Conservation (phyloP, 2,113 vertebrate genomes). For the Bos indicus region DNA sequence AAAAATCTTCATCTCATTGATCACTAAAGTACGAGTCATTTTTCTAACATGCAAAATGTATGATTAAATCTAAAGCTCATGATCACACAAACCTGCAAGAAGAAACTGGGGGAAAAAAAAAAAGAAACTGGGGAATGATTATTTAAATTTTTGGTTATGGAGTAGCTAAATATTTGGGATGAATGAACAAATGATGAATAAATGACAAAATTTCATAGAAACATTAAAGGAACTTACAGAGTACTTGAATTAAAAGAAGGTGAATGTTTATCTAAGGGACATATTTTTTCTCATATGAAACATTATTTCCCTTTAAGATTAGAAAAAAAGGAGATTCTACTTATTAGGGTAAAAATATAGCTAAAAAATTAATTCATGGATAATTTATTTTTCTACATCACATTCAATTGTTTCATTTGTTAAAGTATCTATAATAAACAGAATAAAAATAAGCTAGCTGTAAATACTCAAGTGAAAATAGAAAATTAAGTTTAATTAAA, state of each 20-base stretch:
- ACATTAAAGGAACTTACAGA: neutral
- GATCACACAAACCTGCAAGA: neutral
- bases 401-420: constrained; percentile 11
- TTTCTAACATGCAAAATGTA: neutral
- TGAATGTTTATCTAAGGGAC: neutral
- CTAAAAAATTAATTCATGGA: neutral
- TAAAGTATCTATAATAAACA: neutral
- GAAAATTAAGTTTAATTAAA: neutral
- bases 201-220: neutral
- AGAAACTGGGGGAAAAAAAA: neutral
- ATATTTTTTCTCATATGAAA: neutral
- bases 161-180: neutral
- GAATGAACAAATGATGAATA: neutral
- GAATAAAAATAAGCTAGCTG: neutral
- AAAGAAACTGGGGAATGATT: neutral
- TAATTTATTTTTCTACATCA: neutral
- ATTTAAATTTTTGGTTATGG: neutral
- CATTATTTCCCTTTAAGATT: neutral
- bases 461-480: neutral
- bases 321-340: neutral
- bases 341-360: neutral
- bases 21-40: neutral
- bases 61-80: neutral
- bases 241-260: neutral
- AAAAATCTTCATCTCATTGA: neutral